Evolutionary conservation across 2,888 invertebrate species (phyloP).

Genomic region (Apamea anceps): DNA sequence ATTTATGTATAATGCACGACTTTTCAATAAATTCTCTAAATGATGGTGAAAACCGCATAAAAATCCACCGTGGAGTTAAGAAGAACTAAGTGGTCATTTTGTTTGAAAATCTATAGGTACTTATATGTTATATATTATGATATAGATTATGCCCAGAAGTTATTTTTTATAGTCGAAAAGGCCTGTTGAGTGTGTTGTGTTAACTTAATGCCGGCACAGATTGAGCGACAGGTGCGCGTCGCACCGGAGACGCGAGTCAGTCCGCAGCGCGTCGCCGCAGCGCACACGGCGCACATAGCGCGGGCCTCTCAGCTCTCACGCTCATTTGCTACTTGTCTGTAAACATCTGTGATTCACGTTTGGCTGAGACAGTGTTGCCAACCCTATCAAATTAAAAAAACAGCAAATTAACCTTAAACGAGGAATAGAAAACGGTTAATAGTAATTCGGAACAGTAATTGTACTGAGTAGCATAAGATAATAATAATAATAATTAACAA

Average conservation of each 20-base stretch:
- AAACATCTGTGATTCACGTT: conserved; percentile 17
- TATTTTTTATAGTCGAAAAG: neutral
- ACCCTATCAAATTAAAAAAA: neutral
- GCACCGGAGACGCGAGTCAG: conserved; percentile 34
- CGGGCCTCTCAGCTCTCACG: conserved; percentile 38
- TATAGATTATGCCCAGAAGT: neutral
- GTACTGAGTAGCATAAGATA: too few species aligned
- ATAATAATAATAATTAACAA: too few species aligned
- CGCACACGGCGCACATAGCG: neutral
- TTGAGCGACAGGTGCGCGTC: conserved; percentile 18
- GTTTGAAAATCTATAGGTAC: neutral
- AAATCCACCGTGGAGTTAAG: neutral
- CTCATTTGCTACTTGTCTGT: conserved; percentile 13
- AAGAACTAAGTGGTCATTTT: neutral
- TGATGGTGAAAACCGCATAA: neutral
- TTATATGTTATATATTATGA: neutral
- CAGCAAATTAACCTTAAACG: neutral
- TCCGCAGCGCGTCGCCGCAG: neutral
- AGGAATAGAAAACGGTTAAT: neutral
- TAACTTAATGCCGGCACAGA: neutral
- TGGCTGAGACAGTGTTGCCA: neutral
- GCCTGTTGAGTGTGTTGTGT: neutral
- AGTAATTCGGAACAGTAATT: too few species aligned
- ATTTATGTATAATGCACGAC: neutral
- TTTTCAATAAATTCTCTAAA: neutral